These are phyloP conservation scores for Centropus bengalensis DNA, from an alignment of 2,113 vertebrate species.

Conservation along the genomic window DNA sequence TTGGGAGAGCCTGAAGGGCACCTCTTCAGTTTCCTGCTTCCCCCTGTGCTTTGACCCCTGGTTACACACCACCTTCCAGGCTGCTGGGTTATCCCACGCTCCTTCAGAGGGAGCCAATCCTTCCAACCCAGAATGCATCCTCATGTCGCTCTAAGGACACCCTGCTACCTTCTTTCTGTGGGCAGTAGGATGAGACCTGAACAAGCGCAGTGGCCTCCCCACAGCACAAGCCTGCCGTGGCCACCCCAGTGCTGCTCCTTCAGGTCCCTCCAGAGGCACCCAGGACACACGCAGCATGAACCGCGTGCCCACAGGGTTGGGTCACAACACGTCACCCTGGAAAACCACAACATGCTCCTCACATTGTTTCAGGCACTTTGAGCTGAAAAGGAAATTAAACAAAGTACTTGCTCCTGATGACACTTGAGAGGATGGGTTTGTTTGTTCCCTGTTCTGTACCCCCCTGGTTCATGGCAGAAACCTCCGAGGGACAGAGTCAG, in stretches of 20 bases:
- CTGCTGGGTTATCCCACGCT: not conserved
- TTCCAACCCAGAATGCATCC: not conserved
- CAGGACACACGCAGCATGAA: not conserved
- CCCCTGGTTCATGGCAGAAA: not conserved
- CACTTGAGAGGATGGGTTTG: not conserved
- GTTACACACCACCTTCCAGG: not conserved
- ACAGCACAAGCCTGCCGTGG: not conserved
- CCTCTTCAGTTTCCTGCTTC: not conserved
- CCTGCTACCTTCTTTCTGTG: not conserved
- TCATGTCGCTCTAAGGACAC: not conserved
- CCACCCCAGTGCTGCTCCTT: not conserved
- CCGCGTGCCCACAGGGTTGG: not conserved
- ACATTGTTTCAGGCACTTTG: not conserved
- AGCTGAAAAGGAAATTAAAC: not conserved
- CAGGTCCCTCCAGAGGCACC: not conserved
- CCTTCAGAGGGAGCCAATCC: not conserved
- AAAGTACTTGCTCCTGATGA: not conserved
- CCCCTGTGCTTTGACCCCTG: not conserved
- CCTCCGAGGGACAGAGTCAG: not conserved
- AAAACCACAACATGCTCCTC: not conserved
- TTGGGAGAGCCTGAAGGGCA: not conserved
- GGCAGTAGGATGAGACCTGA: not conserved
- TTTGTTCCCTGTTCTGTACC: not conserved
- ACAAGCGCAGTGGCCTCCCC: not conserved
- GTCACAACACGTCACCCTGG: not conserved